Evolutionary conservation across 2,888 invertebrate species (phyloP).

Genomic region (Girardia tigrina): DNA sequence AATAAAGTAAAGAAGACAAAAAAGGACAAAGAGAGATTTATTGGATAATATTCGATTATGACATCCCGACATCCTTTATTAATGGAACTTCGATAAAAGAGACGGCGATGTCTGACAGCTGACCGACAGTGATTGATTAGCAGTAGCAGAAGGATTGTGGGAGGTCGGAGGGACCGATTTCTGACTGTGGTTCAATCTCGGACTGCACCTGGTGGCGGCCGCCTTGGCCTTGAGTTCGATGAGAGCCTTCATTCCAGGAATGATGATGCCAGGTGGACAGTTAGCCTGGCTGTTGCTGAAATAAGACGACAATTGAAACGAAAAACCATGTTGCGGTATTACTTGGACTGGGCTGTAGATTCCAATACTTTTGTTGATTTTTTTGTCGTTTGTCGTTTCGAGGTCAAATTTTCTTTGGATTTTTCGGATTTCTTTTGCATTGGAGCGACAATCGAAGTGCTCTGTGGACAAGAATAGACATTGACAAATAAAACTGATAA

Average conservation of each 20-base stretch:
- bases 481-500: no score
- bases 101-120: neutral
- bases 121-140: neutral
- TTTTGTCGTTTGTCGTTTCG: neutral
- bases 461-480: no score
- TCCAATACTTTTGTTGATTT: neutral
- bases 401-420: neutral
- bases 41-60: neutral
- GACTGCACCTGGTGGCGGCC: neutral
- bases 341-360: neutral
- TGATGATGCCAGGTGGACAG: neutral
- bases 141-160: neutral
- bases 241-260: neutral
- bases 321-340: neutral
- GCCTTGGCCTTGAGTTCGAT: no score
- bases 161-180: neutral
- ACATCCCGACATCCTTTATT: neutral
- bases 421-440: neutral
- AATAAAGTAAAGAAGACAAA: no score
- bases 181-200: neutral
- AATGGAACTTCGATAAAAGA: neutral
- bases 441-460: neutral
- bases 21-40: no score
- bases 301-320: no score
- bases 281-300: no score